Base-by-base conservation (phyloP, 2,888 invertebrate genomes). In the Panorpa germanica region DNA sequence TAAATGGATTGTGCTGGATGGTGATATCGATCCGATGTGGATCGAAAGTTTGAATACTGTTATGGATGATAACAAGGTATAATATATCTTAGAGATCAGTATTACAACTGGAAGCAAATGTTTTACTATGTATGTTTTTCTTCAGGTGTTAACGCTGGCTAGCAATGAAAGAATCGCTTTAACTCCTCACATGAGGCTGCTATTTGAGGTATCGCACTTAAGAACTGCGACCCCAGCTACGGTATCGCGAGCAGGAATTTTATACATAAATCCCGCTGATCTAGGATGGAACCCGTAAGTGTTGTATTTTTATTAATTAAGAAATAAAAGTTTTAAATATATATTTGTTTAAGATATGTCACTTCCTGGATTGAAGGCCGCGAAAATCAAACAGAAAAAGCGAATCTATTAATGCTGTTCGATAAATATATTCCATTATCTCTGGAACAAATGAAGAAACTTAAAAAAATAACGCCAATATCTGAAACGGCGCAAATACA, bases 21-120 rank as follows among this genome's bases (percentile, higher is more conserved):
- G 93, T 5, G 91, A 93, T 49, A n/a, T n/a, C n/a, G 88, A 88
- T 57, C 86, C 86, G 2, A 86, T 88, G 85, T 95, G 93, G 93
- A 93, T 95, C 43, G 93, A 95, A 55, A 90, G 88, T 13, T 64
- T 95, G 14, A 95, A 95, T 49, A 93, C 93, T 10, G 69, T 93
- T 25, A 93, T 95, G 93, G 93, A 95, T 49, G 93, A 95, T 48
- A 95, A 93, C 50, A 93, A 93, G 62, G 73, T 70, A 37, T 26
- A 11, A 15, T 25, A n/a, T n/a, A n/a, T n/a, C n/a, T n/a, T n/a
- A n/a, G n/a, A n/a, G n/a, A n/a, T n/a, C n/a, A n/a, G n/a, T n/a
- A n/a, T n/a, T n/a, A n/a, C n/a, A n/a, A n/a, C n/a, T n/a, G n/a
- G n/a, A n/a, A n/a, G n/a, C n/a, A n/a, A n/a, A n/a, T n/a, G n/a